Evolutionary conservation across 1,140 invertebrate species (phyloP).

Genomic region (Arion vulgaris): DNA sequence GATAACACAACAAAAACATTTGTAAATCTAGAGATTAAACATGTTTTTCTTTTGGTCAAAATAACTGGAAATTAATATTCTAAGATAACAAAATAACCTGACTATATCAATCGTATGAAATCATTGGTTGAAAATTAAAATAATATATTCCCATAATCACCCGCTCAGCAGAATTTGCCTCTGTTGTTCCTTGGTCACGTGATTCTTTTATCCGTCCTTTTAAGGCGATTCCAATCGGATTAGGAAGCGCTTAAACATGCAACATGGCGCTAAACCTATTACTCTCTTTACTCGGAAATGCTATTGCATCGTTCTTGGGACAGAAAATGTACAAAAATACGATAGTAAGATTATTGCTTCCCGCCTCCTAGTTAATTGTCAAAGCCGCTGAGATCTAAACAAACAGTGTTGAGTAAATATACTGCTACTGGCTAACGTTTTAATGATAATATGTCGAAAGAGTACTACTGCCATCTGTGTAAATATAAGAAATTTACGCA

Average conservation of each 20-base stretch:
- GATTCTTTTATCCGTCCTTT: neutral
- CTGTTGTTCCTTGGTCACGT: neutral
- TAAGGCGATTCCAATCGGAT: neutral
- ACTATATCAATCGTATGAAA: no score
- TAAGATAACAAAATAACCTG: no score
- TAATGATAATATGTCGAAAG: neutral
- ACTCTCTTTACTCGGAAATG: neutral
- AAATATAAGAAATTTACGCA: no score
- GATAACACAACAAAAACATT: no score
- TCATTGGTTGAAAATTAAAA: no score
- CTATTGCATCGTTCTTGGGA: neutral
- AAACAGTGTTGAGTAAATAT: neutral
- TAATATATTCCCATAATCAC: neutral
- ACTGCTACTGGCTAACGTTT: neutral
- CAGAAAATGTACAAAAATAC: neutral
- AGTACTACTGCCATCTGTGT: no score
- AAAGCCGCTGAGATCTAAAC: neutral
- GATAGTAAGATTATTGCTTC: neutral
- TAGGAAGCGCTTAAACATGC: neutral
- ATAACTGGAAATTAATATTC: no score
- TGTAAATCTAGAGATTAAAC: no score
- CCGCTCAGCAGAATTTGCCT: neutral
- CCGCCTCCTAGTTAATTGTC: neutral
- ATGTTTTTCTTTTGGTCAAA: no score
- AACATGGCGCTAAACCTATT: neutral